Conservation (phyloP, 1,140 invertebrate genomes). For the Oryzaephilus surinamensis region DNA sequence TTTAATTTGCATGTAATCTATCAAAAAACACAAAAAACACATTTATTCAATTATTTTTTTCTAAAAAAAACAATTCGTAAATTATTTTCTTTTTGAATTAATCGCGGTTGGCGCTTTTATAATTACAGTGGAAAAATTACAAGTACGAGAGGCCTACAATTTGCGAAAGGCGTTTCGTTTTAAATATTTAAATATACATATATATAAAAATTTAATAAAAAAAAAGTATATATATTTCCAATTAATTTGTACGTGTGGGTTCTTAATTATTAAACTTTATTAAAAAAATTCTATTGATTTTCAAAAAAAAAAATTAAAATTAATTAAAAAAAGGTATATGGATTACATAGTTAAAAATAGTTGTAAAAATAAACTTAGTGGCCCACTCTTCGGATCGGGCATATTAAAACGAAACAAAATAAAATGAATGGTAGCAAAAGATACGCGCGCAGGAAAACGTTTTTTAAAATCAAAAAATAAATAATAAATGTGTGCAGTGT, state of each 20-base stretch:
- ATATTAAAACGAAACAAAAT: conserved; percentile 11
- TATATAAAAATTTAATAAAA: conserved; percentile 7
- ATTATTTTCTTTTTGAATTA: conserved; percentile 14
- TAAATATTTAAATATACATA: conserved; percentile 1
- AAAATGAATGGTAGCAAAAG: not conserved
- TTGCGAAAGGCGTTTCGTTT: too few species aligned
- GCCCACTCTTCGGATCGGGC: conserved; percentile 34
- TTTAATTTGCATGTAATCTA: conserved; percentile 15
- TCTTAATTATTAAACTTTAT: too few species aligned
- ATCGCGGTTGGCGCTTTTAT: conserved; percentile 10
- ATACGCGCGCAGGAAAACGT: not conserved
- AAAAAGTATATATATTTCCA: conserved; percentile 17
- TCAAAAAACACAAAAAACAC: conserved; percentile 9
- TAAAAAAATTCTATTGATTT: conserved; percentile 20
- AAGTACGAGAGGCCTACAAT: too few species aligned
- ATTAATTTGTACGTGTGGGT: conserved; percentile 18
- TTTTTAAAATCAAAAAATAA: conserved; percentile 10
- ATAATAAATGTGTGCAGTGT: conserved; percentile 26
- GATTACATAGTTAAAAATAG: conserved; percentile 33
- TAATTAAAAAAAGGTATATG: conserved; percentile 35
- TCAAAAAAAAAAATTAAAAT: conserved; percentile 9
- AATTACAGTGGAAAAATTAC: too few species aligned
- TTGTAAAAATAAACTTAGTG: conserved; percentile 26
- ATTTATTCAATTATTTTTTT: conserved; percentile 8
- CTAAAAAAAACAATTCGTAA: conserved; percentile 5